phyloP scores from a whole-genome alignment of 2,797 vertebrate genomes.

The Brachyrhaphis roseni region DNA sequence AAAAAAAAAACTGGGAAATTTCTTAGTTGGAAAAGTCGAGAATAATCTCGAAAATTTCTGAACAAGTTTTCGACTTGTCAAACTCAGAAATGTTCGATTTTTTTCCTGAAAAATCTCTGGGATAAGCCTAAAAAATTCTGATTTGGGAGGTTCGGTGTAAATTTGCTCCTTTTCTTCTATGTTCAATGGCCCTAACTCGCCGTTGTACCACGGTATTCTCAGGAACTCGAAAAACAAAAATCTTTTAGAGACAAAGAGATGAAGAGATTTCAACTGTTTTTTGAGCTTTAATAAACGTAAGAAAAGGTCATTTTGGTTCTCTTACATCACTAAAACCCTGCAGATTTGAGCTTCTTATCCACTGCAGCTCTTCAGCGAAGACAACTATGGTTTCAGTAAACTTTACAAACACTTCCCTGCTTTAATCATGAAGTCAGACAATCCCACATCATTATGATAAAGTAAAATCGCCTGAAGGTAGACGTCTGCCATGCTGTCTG shows the following conservation, averaged over 20 bases:
- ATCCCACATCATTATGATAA: conserved; percentile 27
- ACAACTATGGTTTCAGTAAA: not conserved
- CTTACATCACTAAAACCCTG: not conserved
- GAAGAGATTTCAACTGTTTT: not conserved
- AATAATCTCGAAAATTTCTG: too few relatives aligned
- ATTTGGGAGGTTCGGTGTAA: too few relatives aligned
- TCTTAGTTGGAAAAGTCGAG: too few relatives aligned
- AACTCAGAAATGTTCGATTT: too few relatives aligned
- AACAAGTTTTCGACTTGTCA: too few relatives aligned
- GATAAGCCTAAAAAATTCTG: too few relatives aligned
- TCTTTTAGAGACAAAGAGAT: not conserved
- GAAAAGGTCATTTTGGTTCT: not conserved
- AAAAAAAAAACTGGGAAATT: too few relatives aligned
- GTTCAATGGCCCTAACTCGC: too few relatives aligned
- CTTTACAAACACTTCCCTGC: conserved; percentile 4
- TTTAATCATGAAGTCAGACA: conserved; percentile 17
- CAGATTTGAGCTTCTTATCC: not conserved
- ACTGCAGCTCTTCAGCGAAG: not conserved
- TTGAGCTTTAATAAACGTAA: not conserved
- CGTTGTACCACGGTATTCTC: not conserved
- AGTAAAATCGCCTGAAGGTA: conserved; percentile 32
- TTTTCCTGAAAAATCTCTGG: too few relatives aligned
- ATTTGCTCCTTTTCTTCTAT: too few relatives aligned
- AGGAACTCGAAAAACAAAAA: not conserved
- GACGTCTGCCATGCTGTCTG: conserved; percentile 38